Evolutionary conservation across 2,888 invertebrate species (phyloP).

Genomic region (Epinotia demarniana): DNA sequence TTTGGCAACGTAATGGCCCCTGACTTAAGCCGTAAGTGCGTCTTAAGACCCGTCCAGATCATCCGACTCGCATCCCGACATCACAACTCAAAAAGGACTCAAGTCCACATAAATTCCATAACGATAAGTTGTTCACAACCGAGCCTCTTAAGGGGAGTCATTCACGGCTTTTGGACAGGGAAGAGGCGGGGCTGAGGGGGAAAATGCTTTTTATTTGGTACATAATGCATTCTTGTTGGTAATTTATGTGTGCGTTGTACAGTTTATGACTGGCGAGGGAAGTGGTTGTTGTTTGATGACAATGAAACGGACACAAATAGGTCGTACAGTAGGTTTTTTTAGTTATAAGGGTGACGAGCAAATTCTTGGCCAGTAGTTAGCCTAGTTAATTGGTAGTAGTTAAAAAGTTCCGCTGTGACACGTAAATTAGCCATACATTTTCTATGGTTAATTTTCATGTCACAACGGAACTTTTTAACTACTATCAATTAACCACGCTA

Average conservation of each 20-base stretch:
- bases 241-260: constrained; percentile 18
- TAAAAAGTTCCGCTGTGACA: too few species aligned
- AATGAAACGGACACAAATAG: not conserved
- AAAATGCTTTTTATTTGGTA: constrained; percentile 48
- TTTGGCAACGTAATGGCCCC: constrained; percentile 56
- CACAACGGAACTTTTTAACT: too few species aligned
- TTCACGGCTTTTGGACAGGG: constrained; percentile 60
- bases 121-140: constrained; percentile 13
- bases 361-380: too few species aligned
- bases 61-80: constrained; percentile 50
- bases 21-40: constrained; percentile 53
- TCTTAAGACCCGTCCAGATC: constrained; percentile 60
- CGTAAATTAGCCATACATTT: too few species aligned
- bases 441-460: too few species aligned
- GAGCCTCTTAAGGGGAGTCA: constrained; percentile 45
- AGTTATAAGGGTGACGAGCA: too few species aligned
- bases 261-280: constrained; percentile 16
- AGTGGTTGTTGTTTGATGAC: constrained; percentile 1
- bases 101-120: not conserved
- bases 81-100: not conserved
- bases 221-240: constrained; percentile 30
- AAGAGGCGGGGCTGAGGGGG: constrained; percentile 59
- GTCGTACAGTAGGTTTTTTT: too few species aligned
- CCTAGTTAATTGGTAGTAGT: too few species aligned
- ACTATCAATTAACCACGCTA: too few species aligned